Base-by-base conservation (phyloP, 2,113 vertebrate genomes). In the Vireo altiloquus region DNA sequence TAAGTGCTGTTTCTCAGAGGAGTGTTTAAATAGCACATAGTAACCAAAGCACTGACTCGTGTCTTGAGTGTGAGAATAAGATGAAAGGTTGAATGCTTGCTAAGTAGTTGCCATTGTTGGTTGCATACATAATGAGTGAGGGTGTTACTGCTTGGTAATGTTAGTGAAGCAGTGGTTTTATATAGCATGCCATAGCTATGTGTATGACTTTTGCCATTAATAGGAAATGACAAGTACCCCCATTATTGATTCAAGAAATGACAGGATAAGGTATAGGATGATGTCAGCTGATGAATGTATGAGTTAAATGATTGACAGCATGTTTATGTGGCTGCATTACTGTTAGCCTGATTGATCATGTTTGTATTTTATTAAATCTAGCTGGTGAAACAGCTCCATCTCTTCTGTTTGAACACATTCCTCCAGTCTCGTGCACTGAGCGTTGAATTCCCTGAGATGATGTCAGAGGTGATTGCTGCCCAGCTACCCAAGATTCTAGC, bases 371-470 rank as follows among this genome's bases (percentile, higher is more conserved):
- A 46, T 95, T 87, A 92, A 95, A 95, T 76, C 87, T 96, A 99
- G 99, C 99, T 99, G 64, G 99, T 99, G 94, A 99, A 99, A 96
- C 99, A 99, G 82, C 98, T 99, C 96, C 99, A 99, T 96, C 98
- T 99, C 86, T 99, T 98, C 98, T 99, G 99, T 93, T 96, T 99
- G 97, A 99, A 98, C 93, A 99, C 99, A 42, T 99, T 99, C 96
- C 98, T 99, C 96, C 99, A 99, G 97, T 99, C 99, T 7, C 99
- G 99, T 30, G 91, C 99, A 69, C 98, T 99, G 98, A 99, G 98
- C 40, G 99, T 99, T 84, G 99, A 99, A 96, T 99, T 99, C 89
- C 99, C 99, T 0, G 99, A 99, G 97, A 99, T 99, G 99, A 99
- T 99, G 99, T 98, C 99, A 30, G 99, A 99, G 97, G 99, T 99